Conservation (phyloP, 2,888 invertebrate genomes). For the Zaprionus obscuricornis region DNA sequence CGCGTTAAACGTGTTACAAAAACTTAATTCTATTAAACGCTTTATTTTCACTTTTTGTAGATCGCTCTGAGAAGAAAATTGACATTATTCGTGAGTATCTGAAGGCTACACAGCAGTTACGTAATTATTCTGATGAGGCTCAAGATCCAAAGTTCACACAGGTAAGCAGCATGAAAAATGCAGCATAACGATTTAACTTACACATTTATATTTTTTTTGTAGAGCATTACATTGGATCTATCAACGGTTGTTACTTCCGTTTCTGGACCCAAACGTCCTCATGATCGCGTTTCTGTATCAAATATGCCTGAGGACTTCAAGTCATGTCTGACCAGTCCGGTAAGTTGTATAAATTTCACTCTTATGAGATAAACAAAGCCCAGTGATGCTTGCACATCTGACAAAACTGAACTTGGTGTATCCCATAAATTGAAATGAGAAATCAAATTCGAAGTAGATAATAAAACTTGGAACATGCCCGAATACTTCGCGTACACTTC, state of each 20-base stretch:
- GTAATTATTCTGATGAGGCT: conserved; percentile 89
- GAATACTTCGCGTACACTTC: not conserved
- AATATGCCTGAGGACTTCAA: conserved; percentile 96
- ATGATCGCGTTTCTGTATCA: conserved; percentile 95
- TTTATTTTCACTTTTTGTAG: conserved; percentile 84
- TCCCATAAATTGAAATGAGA: conserved; percentile 82
- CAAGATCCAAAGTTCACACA: conserved; percentile 94
- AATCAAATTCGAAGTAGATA: conserved; percentile 9
- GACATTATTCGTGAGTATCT: conserved; percentile 92
- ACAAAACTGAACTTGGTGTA: conserved; percentile 83
- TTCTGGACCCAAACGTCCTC: conserved; percentile 98
- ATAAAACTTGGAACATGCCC: not conserved
- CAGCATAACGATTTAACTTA: not conserved
- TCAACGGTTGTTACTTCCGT: conserved; percentile 95
- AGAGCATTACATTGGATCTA: conserved; percentile 88
- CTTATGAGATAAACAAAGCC: conserved; percentile 84
- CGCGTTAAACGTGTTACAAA: no score
- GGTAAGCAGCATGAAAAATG: conserved; percentile 66
- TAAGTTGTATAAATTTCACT: conserved; percentile 84
- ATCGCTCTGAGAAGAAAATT: conserved; percentile 91
- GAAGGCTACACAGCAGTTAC: conserved; percentile 90
- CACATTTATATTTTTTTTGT: not conserved
- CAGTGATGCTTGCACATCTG: conserved; percentile 81
- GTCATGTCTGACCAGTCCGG: conserved; percentile 93
- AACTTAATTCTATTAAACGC: no score